Conservation (phyloP, 1,140 invertebrate species). For the Stenopsyche tienmushanensis region DNA sequence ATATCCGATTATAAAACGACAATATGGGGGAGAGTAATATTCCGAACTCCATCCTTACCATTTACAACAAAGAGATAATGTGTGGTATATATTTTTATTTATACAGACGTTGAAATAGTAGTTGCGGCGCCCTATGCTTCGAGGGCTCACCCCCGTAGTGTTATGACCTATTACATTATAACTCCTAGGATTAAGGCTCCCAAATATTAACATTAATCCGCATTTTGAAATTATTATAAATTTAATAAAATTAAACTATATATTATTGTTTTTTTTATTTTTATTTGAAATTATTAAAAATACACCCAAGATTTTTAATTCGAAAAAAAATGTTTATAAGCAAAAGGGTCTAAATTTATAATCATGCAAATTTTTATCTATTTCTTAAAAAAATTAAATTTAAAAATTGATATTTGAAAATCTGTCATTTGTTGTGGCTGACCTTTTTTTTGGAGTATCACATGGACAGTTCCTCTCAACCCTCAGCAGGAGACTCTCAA, state of each 20-base stretch:
- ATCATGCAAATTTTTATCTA: no score
- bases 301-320: no score
- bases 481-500: conserved; percentile 9
- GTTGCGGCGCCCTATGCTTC: neutral
- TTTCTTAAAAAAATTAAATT: no score
- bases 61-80: conserved; percentile 24
- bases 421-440: neutral
- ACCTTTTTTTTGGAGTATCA: neutral
- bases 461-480: conserved; percentile 7
- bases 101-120: neutral
- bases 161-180: conserved; percentile 11
- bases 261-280: no score
- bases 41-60: conserved; percentile 26
- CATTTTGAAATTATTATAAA: no score
- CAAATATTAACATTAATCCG: no score
- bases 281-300: no score
- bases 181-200: neutral
- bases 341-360: no score
- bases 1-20: conserved; percentile 36
- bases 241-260: no score
- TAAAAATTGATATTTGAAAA: neutral
- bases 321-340: no score
- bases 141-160: neutral
- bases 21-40: conserved; percentile 17
- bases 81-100: neutral